A percentile compares a stretch with the other conserved stretches of the same genome.
Conservation (phyloP, 2,888 invertebrate genomes). For the Heteropelma amictum region DNA sequence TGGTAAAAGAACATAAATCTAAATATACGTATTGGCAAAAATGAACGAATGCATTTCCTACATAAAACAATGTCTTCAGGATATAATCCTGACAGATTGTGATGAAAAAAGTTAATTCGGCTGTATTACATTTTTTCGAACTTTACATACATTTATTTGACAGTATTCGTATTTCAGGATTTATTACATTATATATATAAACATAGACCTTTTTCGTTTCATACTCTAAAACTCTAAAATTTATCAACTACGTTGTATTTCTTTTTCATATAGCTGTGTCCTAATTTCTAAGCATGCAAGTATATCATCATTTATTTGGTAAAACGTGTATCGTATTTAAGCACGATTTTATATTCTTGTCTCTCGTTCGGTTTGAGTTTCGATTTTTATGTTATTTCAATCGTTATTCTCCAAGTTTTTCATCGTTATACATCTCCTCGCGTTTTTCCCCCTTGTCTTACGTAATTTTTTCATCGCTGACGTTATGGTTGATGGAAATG, state of each 20-base stretch:
- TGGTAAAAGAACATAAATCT: too few relatives aligned
- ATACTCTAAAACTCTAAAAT: conserved; percentile 62
- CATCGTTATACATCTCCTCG: conserved; percentile 21
- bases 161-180: conserved; percentile 68
- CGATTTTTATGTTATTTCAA: conserved; percentile 28
- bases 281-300: conserved; percentile 65
- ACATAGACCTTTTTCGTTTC: conserved; percentile 69
- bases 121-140: conserved; percentile 41
- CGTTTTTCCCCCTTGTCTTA: too few relatives aligned
- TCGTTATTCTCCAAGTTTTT: conserved; percentile 23
- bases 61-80: too few relatives aligned
- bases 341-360: conserved; percentile 44
- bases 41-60: too few relatives aligned
- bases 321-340: conserved; percentile 64
- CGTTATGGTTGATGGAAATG: too few relatives aligned
- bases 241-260: conserved; percentile 59
- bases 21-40: too few relatives aligned
- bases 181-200: conserved; percentile 70
- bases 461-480: too few relatives aligned
- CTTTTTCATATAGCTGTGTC: conserved; percentile 54
- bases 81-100: neutral
- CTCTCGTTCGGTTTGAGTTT: conserved; percentile 19
- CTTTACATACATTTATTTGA: conserved; percentile 67
- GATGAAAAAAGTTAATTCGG: too few relatives aligned
- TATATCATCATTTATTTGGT: conserved; percentile 69